Base-by-base conservation (phyloP, 2,888 invertebrate genomes). In the Xestia rhomboidea region DNA sequence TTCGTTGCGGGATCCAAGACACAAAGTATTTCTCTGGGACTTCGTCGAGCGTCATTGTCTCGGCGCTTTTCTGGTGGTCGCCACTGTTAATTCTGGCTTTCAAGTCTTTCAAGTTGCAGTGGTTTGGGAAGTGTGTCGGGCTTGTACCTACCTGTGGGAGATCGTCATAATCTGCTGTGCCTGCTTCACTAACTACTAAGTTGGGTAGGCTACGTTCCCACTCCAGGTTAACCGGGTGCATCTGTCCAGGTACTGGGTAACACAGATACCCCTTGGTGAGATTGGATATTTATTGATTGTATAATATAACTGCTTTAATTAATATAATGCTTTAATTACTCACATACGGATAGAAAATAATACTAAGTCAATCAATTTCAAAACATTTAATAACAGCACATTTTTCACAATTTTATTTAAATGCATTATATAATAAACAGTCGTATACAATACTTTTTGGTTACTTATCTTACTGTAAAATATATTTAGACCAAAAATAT, bases 371-470 rank as follows among this genome's bases (percentile, higher is more conserved):
- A 57, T 63, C 0, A n/a, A 41, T 81, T 81, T 60, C 24, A 80
- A 82, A 79, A 87, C 84, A 91, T 92, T 90, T 87, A 87, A 73
- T 82, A 79, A 84, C 85, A 76, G 75, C 84, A 85, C 76, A 75
- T 70, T 68, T 67, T 83, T 76, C 27, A 67, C 44, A 73, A 73
- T 79, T 57, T 57, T 11, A 30, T 30, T 85, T 80, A 85, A 88
- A 85, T 81, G 88, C 86, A 89, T 82, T 81, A 86, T 71, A 83
- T 64, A 77, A 73, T 74, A 72, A 77, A 84, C 81, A 82, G 74
- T 85, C 85, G 79, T 74, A 81, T 75, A 85, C 75, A 80, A 80
- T 81, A 80, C 66, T 81, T 44, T 73, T 81, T 81, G 73, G 78
- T 83, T 73, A 71, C 76, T 74, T 79, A 75, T 34, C 69, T 74